These are phyloP conservation scores for Ciconia nigra DNA, from an alignment of 2,797 vertebrate genomes.

Conservation along the genomic window DNA sequence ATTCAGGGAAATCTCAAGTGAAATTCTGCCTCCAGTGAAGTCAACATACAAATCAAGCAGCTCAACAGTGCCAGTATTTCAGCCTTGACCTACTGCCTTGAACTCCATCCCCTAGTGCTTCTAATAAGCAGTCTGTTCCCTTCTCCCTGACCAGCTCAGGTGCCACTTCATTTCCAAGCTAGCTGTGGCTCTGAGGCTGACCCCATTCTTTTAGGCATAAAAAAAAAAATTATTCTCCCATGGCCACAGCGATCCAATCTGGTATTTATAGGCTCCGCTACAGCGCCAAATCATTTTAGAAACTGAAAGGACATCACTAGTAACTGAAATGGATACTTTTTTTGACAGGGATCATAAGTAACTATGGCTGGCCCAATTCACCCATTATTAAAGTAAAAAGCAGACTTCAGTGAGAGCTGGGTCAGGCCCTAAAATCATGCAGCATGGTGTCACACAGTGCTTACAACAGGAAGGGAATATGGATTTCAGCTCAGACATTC, in stretches of 20 bases:
- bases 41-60: neutral
- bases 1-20: slow-evolving; percentile 17
- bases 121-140: neutral
- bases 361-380: neutral
- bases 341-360: neutral
- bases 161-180: neutral
- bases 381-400: neutral
- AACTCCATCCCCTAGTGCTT: neutral
- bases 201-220: neutral
- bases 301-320: neutral
- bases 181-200: neutral
- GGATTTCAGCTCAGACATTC: neutral
- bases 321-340: neutral
- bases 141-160: neutral
- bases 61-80: neutral
- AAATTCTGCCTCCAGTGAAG: neutral
- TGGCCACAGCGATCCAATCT: neutral
- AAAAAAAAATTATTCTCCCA: neutral
- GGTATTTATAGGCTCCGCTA: neutral
- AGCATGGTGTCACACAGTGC: neutral
- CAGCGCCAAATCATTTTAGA: neutral
- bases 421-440: neutral
- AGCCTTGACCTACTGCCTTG: neutral
- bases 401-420: neutral
- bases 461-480: neutral